phyloP scores from a whole-genome alignment of 2,797 vertebrate species.

The Anas acuta region DNA sequence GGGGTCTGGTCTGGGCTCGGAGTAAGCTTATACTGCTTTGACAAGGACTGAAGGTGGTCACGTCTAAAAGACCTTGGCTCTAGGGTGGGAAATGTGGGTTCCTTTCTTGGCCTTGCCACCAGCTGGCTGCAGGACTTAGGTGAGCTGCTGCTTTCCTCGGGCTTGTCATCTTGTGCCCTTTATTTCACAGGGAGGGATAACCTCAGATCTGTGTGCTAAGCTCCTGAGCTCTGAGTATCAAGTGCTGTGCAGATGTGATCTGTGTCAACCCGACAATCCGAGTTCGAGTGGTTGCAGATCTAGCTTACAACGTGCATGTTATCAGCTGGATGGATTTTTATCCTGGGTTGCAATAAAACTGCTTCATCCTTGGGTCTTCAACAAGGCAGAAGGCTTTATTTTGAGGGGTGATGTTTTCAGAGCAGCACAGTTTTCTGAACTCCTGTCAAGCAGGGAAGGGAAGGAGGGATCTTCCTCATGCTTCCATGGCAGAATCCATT shows the following conservation, averaged over 20 bases:
- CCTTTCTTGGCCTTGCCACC: neutral
- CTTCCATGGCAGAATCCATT: rapidly evolving
- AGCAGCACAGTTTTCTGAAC: neutral
- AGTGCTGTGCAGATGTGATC: neutral
- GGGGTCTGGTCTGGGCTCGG: neutral
- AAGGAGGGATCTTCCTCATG: neutral
- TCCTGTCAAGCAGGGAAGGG: neutral
- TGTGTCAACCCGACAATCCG: rapidly evolving
- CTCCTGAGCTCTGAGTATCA: neutral
- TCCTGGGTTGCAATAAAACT: neutral
- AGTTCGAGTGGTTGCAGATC: neutral
- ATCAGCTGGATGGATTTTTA: neutral
- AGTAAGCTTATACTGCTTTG: neutral
- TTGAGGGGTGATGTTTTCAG: neutral
- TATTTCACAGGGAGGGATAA: neutral
- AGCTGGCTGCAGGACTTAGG: neutral
- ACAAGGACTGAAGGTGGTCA: neutral
- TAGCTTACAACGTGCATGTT: neutral
- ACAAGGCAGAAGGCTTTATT: neutral
- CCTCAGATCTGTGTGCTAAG: neutral
- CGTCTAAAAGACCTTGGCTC: neutral
- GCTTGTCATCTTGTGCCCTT: neutral
- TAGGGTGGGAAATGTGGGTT: neutral
- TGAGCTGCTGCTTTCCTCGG: neutral
- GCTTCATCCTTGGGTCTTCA: neutral